phyloP scores from a whole-genome alignment of 1,140 invertebrate species.

The Lordiphosa clarofinis region DNA sequence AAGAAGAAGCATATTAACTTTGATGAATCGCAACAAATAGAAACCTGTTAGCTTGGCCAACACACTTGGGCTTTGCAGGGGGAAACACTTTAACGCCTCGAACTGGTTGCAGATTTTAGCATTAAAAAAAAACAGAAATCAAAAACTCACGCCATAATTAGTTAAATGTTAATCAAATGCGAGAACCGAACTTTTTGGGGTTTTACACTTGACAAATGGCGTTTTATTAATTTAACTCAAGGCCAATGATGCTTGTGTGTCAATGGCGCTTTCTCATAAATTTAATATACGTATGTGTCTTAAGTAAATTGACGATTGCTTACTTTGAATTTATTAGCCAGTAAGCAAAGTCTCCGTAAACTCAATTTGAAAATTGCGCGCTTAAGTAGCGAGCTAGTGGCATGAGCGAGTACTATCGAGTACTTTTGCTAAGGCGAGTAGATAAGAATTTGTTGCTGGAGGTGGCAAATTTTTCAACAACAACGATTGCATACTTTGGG shows the following conservation, averaged over 20 bases:
- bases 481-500: too few species aligned
- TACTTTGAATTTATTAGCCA: too few species aligned
- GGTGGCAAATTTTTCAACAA: too few species aligned
- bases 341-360: too few species aligned
- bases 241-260: constrained; percentile 12
- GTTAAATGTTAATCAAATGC: constrained; percentile 50
- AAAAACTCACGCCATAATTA: constrained; percentile 45
- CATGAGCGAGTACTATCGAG: too few species aligned
- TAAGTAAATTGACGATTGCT: too few species aligned
- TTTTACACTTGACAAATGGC: constrained; percentile 19
- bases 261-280: constrained; percentile 31
- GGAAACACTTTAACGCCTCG: constrained; percentile 12
- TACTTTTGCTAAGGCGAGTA: too few species aligned
- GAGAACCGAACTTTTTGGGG: constrained; percentile 28
- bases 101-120: constrained; percentile 48
- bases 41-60: constrained; percentile 35
- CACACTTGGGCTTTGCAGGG: constrained; percentile 32
- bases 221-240: constrained; percentile 28
- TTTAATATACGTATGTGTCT: neutral
- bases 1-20: constrained; percentile 6
- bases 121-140: constrained; percentile 38
- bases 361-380: too few species aligned
- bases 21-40: constrained; percentile 7
- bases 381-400: too few species aligned
- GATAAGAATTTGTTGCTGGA: too few species aligned